Evolutionary conservation across 1,140 invertebrate genomes (phyloP).

Genomic region (Gonioctena quinquepunctata): DNA sequence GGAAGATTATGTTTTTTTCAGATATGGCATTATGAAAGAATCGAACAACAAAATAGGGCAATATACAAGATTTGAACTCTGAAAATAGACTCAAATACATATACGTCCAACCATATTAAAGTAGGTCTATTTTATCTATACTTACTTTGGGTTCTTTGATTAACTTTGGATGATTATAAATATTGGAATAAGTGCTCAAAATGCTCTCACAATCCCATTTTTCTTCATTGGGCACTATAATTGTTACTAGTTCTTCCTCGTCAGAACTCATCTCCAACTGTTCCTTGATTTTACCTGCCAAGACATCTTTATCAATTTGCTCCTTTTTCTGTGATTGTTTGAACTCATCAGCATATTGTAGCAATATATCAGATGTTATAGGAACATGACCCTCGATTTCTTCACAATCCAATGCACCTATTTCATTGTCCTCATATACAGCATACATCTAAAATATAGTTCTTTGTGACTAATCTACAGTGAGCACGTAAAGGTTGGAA

Average conservation of each 20-base stretch:
- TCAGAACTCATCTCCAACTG: constrained; percentile 50
- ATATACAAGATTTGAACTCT: too few species aligned
- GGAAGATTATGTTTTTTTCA: too few species aligned
- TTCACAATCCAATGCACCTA: constrained; percentile 85
- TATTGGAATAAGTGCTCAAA: constrained; percentile 84
- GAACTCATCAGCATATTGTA: constrained; percentile 68
- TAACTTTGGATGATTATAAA: constrained; percentile 89
- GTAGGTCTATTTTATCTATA: constrained; percentile 6
- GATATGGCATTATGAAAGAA: too few species aligned
- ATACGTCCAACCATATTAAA: too few species aligned
- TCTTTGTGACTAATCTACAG: too few species aligned
- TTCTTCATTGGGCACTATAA: constrained; percentile 65
- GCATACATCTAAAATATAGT: constrained; percentile 72
- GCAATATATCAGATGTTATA: constrained; percentile 68
- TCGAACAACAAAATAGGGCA: too few species aligned
- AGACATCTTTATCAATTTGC: constrained; percentile 60
- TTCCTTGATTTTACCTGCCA: constrained; percentile 34
- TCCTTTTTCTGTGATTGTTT: constrained; percentile 62
- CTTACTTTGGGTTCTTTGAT: constrained; percentile 76
- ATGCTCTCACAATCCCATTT: constrained; percentile 95
- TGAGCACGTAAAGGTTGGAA: too few species aligned
- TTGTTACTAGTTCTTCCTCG: constrained; percentile 61
- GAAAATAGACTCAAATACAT: too few species aligned
- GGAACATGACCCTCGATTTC: constrained; percentile 84
- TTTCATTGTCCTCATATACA: constrained; percentile 86